These are phyloP conservation scores for Aleadryas rufinucha DNA, from an alignment of 2,113 vertebrate genomes.

Conservation along the genomic window DNA sequence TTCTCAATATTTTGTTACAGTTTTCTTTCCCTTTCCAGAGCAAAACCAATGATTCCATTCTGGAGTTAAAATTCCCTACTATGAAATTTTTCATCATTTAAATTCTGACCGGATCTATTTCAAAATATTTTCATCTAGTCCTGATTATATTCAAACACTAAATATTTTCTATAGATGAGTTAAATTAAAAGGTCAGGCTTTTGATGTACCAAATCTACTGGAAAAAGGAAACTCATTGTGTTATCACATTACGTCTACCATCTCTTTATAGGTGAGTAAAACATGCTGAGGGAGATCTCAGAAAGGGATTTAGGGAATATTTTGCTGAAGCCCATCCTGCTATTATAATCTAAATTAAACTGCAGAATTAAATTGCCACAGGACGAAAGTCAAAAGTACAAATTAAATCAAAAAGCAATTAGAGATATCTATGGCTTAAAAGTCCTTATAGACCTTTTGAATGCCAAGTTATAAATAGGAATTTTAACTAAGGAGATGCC, in stretches of 20 bases:
- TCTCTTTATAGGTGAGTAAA: not conserved
- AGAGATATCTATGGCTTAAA: not conserved
- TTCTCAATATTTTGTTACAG: not conserved
- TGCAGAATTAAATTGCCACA: not conserved
- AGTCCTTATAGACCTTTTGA: not conserved
- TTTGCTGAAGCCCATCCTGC: not conserved
- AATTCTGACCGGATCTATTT: not conserved
- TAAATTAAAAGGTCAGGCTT: not conserved
- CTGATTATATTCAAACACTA: not conserved
- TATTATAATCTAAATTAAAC: not conserved
- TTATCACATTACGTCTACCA: not conserved
- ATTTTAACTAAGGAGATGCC: not conserved
- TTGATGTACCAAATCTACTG: not conserved
- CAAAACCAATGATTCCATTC: not conserved
- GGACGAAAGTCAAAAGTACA: not conserved
- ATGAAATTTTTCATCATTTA: not conserved
- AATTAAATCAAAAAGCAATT: not conserved
- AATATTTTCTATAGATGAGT: not conserved
- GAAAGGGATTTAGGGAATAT: not conserved
- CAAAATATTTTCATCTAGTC: not conserved
- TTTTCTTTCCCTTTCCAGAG: not conserved
- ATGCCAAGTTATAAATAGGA: not conserved
- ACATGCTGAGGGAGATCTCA: not conserved
- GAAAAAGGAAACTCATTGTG: not conserved
- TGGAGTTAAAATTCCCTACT: not conserved